A percentile compares a stretch with the other conserved stretches of the same genome.
Conservation (phyloP, 35 echinoderm and acorn worm genomes). For the Heliocidaris erythrogramma region DNA sequence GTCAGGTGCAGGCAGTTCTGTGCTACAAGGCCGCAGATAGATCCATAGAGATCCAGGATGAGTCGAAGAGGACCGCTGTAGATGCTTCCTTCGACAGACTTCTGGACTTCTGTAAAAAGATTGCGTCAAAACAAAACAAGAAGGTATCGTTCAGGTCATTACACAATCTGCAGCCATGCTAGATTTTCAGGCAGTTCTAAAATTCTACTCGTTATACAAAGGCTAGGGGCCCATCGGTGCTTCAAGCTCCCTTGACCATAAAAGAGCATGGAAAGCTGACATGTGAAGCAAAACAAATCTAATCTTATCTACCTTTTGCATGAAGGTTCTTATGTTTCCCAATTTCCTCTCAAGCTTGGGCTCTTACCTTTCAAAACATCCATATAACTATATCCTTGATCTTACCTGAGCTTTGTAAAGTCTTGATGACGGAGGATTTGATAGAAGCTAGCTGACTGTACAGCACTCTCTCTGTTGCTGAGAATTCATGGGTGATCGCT, state of each 20-base stretch:
- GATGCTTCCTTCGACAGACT: slow-evolving; percentile 74
- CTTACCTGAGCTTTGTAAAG: slow-evolving; percentile 77
- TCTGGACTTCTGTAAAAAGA: slow-evolving; percentile 74
- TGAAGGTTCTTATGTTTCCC: too few relatives aligned
- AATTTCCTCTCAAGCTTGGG: too few relatives aligned
- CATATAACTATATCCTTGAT: not conserved
- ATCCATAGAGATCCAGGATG: slow-evolving; percentile 57
- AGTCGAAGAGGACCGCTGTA: slow-evolving; percentile 76
- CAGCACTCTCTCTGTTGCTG: slow-evolving; percentile 71
- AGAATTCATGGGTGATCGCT: slow-evolving; percentile 80
- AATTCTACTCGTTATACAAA: too few relatives aligned
- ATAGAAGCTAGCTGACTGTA: slow-evolving; percentile 72
- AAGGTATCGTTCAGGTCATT: not conserved
- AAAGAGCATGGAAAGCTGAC: too few relatives aligned
- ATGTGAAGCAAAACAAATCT: too few relatives aligned
- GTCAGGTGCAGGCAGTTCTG: slow-evolving; percentile 78
- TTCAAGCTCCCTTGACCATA: too few relatives aligned
- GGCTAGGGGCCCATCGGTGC: too few relatives aligned
- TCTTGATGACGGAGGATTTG: slow-evolving; percentile 70
- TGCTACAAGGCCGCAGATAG: slow-evolving; percentile 55
- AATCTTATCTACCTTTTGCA: too few relatives aligned
- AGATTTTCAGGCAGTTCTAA: too few relatives aligned
- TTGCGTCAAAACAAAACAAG: not conserved
- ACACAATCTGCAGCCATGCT: not conserved
- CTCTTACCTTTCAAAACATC: too few relatives aligned